A percentile compares a stretch with the other conserved stretches of the same genome.
Evolutionary conservation across 2,113 vertebrate species (phyloP).

Genomic region (Nycticryphes semicollaris): DNA sequence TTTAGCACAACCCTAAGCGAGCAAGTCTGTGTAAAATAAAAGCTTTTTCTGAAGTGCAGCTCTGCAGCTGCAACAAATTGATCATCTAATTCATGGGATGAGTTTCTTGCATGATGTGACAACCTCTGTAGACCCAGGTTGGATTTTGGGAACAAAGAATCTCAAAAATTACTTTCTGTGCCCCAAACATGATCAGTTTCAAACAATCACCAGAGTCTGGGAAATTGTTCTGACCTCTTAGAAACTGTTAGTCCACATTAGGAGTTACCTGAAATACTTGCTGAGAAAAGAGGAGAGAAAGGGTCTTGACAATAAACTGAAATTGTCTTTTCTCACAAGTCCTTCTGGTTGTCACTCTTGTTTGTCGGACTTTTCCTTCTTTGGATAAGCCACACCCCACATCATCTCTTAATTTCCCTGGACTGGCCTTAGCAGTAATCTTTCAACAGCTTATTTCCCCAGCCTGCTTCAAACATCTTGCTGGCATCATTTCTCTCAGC

Average conservation of each 20-base stretch:
- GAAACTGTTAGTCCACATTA: background rate
- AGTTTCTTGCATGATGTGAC: background rate
- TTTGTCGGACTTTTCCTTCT: slow-evolving; percentile 29
- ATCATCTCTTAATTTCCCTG: slow-evolving; percentile 78
- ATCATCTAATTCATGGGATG: background rate
- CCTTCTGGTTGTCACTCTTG: background rate
- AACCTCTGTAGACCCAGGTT: background rate
- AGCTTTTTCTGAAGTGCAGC: background rate
- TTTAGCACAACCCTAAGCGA: background rate
- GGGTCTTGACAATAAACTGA: background rate
- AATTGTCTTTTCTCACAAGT: background rate
- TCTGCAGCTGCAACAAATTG: background rate
- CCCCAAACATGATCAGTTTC: background rate
- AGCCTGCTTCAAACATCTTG: slow-evolving; percentile 77
- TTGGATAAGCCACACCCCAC: slow-evolving; percentile 81
- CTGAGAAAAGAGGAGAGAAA: background rate
- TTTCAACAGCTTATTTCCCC: slow-evolving; percentile 72
- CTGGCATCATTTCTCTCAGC: slow-evolving; percentile 54
- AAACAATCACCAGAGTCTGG: background rate
- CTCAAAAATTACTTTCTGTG: background rate
- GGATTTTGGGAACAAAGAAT: background rate
- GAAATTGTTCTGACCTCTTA: background rate
- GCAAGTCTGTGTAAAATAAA: background rate
- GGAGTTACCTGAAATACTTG: background rate
- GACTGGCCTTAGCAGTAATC: slow-evolving; percentile 78